Evolutionary conservation across 2,797 vertebrate species (phyloP).

Genomic region (Rhabdomys pumilio): DNA sequence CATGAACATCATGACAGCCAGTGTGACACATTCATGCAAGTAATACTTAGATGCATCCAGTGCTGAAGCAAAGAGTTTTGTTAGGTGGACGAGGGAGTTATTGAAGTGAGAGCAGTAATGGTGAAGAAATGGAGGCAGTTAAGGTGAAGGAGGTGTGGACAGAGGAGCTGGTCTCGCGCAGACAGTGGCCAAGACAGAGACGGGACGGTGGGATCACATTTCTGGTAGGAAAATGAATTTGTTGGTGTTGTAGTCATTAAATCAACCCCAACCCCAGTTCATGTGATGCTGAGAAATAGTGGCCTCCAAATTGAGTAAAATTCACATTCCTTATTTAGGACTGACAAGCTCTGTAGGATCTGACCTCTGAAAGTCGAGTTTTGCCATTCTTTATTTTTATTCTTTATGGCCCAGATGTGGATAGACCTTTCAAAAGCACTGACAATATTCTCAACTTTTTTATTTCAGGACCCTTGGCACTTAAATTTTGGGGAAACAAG

Average conservation of each 20-base stretch:
- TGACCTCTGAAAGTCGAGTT: background rate
- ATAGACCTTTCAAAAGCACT: constrained; percentile 40
- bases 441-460: constrained; percentile 29
- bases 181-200: background rate
- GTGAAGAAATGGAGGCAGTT: background rate
- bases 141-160: constrained; percentile 24
- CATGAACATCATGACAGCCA: background rate
- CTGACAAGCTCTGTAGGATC: background rate
- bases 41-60: background rate
- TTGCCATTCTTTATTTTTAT: constrained; percentile 37
- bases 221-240: constrained; percentile 17
- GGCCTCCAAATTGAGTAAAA: background rate
- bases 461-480: constrained; percentile 2
- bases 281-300: background rate
- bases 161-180: background rate
- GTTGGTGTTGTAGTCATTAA: background rate
- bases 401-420: background rate
- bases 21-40: background rate
- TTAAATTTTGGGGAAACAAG: background rate
- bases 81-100: background rate
- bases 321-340: background rate
- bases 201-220: background rate
- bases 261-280: background rate
- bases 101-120: constrained; percentile 35
- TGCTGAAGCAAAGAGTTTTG: background rate